Evolutionary conservation across 2,797 vertebrate species (phyloP).

Genomic region (Lutra lutra): DNA sequence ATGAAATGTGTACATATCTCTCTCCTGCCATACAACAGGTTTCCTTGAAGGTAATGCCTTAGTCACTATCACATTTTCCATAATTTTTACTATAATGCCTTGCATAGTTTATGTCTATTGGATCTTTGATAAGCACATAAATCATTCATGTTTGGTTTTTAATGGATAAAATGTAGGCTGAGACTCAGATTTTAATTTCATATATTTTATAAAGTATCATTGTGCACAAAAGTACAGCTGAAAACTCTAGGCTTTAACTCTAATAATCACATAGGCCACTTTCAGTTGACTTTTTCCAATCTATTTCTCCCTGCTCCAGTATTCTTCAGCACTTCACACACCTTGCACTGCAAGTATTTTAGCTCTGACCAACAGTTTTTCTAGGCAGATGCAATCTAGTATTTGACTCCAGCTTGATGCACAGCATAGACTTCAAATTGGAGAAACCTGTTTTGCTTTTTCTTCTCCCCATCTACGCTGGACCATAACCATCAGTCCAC

Average conservation of each 20-base stretch:
- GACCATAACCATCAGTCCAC: neutral
- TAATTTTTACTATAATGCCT: neutral
- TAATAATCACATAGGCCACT: neutral
- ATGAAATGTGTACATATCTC: neutral
- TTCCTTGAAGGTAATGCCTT: neutral
- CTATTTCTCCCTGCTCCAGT: neutral
- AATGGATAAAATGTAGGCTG: neutral
- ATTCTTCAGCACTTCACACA: neutral
- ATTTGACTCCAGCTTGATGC: neutral
- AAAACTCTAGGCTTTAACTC: neutral
- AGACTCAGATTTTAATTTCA: constrained; percentile 23
- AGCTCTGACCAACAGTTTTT: neutral
- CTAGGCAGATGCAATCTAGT: neutral
- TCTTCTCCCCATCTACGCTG: neutral
- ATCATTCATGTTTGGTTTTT: neutral
- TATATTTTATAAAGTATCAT: neutral
- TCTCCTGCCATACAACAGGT: neutral
- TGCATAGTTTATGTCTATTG: neutral
- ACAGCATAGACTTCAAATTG: neutral
- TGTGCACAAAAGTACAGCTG: neutral
- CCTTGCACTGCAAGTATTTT: neutral
- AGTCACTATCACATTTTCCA: neutral
- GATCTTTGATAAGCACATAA: neutral
- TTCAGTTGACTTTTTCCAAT: neutral
- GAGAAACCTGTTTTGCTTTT: neutral